phyloP scores from a whole-genome alignment of 2,797 vertebrate genomes.

The Oreochromis grahami region DNA sequence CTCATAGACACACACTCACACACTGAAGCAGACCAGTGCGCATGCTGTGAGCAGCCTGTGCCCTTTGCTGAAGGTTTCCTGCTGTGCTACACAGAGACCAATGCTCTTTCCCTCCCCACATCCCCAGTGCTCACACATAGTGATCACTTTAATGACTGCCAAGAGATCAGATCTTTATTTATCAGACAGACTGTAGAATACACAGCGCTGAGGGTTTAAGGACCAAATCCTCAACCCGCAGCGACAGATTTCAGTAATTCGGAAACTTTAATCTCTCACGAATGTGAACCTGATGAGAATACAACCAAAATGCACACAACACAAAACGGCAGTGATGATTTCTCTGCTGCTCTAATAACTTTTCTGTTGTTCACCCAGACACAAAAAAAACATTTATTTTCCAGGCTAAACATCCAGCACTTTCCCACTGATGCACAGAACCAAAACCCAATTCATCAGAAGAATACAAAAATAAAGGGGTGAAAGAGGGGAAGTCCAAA shows the following conservation, averaged over 20 bases:
- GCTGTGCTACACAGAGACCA: slow-evolving; percentile 38
- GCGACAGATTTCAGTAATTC: neutral
- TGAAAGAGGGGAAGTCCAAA: neutral
- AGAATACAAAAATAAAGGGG: neutral
- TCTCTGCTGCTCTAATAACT: neutral
- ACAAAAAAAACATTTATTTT: neutral
- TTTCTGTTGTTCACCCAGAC: neutral
- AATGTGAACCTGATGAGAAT: neutral
- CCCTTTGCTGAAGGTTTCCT: slow-evolving; percentile 38
- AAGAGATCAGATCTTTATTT: slow-evolving; percentile 47
- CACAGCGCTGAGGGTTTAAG: neutral
- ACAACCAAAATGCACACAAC: neutral
- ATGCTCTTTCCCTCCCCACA: slow-evolving; percentile 28
- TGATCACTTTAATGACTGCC: slow-evolving; percentile 36
- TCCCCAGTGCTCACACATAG: neutral
- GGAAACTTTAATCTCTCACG: slow-evolving; percentile 2
- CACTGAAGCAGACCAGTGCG: neutral
- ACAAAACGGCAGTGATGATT: neutral
- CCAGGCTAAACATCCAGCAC: neutral
- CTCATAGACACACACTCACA: neutral
- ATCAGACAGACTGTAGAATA: slow-evolving; percentile 28
- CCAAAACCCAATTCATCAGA: neutral
- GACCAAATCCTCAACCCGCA: slow-evolving; percentile 9
- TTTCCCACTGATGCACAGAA: neutral
- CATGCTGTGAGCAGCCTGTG: slow-evolving; percentile 39